These are phyloP conservation scores for Cybosia mesomella DNA, from an alignment of 2,888 invertebrate species.

Conservation along the genomic window DNA sequence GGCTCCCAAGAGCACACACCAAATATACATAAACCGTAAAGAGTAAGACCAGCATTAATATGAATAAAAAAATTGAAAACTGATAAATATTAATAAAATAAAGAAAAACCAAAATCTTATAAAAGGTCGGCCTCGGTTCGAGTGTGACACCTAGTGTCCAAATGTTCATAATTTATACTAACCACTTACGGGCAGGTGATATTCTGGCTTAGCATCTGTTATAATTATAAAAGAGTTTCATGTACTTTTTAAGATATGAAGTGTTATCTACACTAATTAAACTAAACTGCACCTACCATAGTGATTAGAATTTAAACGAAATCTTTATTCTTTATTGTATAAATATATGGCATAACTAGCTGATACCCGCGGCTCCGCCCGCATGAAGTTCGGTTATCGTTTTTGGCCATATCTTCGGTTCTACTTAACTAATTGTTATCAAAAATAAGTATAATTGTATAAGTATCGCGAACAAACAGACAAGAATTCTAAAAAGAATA, in stretches of 20 bases:
- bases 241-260: not conserved
- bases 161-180: not conserved
- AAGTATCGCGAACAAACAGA: no score
- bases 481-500: no score
- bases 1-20: no score
- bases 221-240: conserved; percentile 1
- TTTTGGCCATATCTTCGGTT: no score
- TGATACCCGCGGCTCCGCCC: no score
- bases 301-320: not conserved
- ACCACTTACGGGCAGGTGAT: not conserved
- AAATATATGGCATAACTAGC: not conserved
- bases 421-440: no score
- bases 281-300: not conserved
- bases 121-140: not conserved
- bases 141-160: not conserved
- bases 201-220: not conserved
- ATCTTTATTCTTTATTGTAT: not conserved
- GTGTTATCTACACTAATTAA: not conserved
- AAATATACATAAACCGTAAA: no score
- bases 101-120: not conserved
- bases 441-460: no score
- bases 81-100: not conserved
- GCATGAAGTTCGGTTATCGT: no score
- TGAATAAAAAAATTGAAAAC: no score
- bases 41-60: no score